These are phyloP conservation scores for Nymphalis polychloros DNA, from an alignment of 2,888 invertebrate genomes.

Conservation along the genomic window DNA sequence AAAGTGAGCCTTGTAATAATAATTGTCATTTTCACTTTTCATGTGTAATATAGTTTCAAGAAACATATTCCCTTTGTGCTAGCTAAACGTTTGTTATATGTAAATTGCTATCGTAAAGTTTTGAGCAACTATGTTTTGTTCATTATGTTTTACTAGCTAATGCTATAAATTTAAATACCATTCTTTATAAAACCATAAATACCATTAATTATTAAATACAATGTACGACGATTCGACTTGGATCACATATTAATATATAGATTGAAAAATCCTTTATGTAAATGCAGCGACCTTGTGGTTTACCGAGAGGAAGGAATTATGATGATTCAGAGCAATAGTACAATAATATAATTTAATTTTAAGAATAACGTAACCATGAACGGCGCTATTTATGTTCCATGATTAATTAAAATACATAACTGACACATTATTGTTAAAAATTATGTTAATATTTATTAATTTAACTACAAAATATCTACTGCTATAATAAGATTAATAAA, in stretches of 20 bases:
- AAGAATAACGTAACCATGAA: conserved; percentile 7
- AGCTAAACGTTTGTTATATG: too few species aligned
- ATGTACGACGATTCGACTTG: too few species aligned
- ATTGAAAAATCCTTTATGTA: not conserved
- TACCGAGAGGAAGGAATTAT: conserved; percentile 7
- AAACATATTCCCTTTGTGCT: too few species aligned
- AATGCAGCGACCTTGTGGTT: conserved; percentile 16
- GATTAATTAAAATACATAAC: conserved; percentile 19
- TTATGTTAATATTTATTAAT: not conserved
- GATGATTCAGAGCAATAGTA: conserved; percentile 19
- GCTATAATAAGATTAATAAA: not conserved
- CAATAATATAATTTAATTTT: conserved; percentile 19
- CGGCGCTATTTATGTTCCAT: conserved; percentile 9
- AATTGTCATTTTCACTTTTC: too few species aligned
- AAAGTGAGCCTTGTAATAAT: too few species aligned
- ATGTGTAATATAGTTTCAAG: too few species aligned
- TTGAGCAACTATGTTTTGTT: too few species aligned
- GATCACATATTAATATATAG: not conserved
- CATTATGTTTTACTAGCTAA: too few species aligned
- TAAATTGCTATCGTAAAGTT: too few species aligned
- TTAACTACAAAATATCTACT: not conserved
- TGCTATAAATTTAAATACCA: too few species aligned
- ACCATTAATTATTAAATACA: too few species aligned
- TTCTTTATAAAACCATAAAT: too few species aligned
- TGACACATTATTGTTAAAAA: not conserved